These are phyloP conservation scores for Melanotaenia duboulayi DNA, from an alignment of 2,113 vertebrate species.

Conservation along the genomic window DNA sequence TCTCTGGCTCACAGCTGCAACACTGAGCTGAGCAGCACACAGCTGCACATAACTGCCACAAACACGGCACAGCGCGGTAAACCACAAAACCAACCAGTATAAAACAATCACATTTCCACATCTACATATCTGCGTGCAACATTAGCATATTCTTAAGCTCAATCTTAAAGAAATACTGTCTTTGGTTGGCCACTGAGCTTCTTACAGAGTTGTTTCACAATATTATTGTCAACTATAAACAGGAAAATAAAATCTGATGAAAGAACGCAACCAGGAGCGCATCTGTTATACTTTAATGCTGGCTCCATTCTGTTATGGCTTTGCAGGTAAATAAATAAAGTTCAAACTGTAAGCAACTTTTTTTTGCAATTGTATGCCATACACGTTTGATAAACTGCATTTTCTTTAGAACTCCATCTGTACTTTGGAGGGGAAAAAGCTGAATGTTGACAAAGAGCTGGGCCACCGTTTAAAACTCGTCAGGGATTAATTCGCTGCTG, in stretches of 20 bases:
- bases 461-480: not conserved
- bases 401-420: not conserved
- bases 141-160: not conserved
- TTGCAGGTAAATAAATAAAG: not conserved
- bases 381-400: not conserved
- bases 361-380: slow-evolving; percentile 1
- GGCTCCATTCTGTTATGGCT: not conserved
- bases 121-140: not conserved
- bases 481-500: slow-evolving; percentile 8
- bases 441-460: not conserved
- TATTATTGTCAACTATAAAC: slow-evolving; percentile 50
- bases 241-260: slow-evolving; percentile 12
- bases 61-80: not conserved
- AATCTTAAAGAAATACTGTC: slow-evolving; percentile 45
- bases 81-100: not conserved
- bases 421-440: not conserved
- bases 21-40: slow-evolving; percentile 32
- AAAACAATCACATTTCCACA: not conserved
- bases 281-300: not conserved
- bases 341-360: not conserved
- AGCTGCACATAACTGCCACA: slow-evolving; percentile 25
- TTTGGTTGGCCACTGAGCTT: slow-evolving; percentile 3
- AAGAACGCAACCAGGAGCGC: not conserved
- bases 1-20: slow-evolving; percentile 47
- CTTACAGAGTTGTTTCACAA: slow-evolving; percentile 25